These are phyloP conservation scores for Platypus cylindrus DNA, from an alignment of 2,888 invertebrate species.

Conservation along the genomic window DNA sequence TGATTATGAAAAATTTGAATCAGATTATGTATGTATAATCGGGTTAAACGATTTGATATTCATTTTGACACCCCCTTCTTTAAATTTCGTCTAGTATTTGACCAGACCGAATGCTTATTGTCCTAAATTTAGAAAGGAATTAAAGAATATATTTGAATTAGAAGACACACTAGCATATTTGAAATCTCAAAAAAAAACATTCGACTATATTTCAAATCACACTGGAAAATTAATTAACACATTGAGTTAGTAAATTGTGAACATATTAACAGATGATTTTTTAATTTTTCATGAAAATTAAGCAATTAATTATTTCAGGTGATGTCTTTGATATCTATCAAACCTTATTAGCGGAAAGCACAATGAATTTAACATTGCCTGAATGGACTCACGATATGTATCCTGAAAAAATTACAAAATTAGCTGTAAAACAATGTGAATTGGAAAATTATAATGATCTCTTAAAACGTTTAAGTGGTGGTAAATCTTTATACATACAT, in stretches of 20 bases:
- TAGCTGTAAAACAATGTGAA: slow-evolving; percentile 32
- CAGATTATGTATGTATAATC: slow-evolving; percentile 17
- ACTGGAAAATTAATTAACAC: slow-evolving; percentile 23
- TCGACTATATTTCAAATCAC: slow-evolving; percentile 24
- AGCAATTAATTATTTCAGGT: slow-evolving; percentile 10
- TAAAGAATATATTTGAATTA: slow-evolving; percentile 22
- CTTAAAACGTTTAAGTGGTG: slow-evolving; percentile 36
- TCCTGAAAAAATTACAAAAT: slow-evolving; percentile 27
- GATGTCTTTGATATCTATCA: slow-evolving; percentile 28
- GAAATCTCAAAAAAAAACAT: slow-evolving; percentile 19
- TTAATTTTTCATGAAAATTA: background rate
- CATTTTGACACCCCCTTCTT: background rate
- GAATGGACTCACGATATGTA: slow-evolving; percentile 33
- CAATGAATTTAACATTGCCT: slow-evolving; percentile 33
- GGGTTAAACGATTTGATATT: no score
- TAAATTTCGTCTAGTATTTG: slow-evolving; percentile 22
- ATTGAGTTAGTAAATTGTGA: slow-evolving; percentile 12
- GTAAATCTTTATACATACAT: slow-evolving; percentile 20
- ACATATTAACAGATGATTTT: slow-evolving; percentile 1
- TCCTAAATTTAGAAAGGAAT: slow-evolving; percentile 27
- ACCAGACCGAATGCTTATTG: slow-evolving; percentile 29
- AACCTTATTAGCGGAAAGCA: slow-evolving; percentile 29
- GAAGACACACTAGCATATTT: slow-evolving; percentile 21
- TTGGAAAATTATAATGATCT: slow-evolving; percentile 30
- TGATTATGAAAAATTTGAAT: slow-evolving; percentile 22